These are phyloP conservation scores for Aphaenogaster rudis DNA, from an alignment of 1,140 invertebrate genomes.

Conservation along the genomic window DNA sequence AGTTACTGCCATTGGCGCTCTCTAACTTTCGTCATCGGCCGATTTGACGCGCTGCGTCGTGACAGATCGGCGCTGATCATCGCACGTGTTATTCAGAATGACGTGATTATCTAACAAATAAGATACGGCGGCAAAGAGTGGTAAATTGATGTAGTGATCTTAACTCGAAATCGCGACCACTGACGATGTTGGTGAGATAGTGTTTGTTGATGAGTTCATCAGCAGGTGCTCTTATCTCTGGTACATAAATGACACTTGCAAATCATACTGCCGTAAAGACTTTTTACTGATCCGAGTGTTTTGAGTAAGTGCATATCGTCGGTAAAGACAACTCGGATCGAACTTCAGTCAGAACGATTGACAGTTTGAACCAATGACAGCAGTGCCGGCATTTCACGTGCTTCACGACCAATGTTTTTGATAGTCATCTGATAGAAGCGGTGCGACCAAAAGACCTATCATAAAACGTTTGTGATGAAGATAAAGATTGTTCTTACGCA, in stretches of 20 bases:
- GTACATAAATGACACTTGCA: constrained; percentile 50
- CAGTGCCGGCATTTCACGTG: neutral
- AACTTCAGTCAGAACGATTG: neutral
- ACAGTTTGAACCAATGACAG: constrained; percentile 16
- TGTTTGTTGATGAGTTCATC: constrained; percentile 26
- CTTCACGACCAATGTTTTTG: neutral
- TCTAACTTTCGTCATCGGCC: neutral
- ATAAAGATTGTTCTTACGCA: constrained; percentile 30
- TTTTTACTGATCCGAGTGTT: neutral
- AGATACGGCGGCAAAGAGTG: constrained; percentile 2
- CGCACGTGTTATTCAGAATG: constrained; percentile 40
- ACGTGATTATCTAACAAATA: constrained; percentile 8
- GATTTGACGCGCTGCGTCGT: constrained; percentile 16
- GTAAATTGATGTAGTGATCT: constrained; percentile 38
- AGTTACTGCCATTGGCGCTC: constrained; percentile 19
- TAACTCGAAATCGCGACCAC: neutral
- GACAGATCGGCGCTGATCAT: constrained; percentile 5
- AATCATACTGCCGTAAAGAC: constrained; percentile 22
- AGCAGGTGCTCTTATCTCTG: constrained; percentile 34
- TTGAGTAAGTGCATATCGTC: neutral
- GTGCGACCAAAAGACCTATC: neutral
- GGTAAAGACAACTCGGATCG: neutral
- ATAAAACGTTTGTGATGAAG: constrained; percentile 26
- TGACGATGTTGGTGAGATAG: constrained; percentile 31
- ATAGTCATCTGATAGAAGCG: constrained; percentile 15